These are phyloP conservation scores for Thaumetopoea pityocampa DNA, from an alignment of 1,140 invertebrate species.

Conservation along the genomic window DNA sequence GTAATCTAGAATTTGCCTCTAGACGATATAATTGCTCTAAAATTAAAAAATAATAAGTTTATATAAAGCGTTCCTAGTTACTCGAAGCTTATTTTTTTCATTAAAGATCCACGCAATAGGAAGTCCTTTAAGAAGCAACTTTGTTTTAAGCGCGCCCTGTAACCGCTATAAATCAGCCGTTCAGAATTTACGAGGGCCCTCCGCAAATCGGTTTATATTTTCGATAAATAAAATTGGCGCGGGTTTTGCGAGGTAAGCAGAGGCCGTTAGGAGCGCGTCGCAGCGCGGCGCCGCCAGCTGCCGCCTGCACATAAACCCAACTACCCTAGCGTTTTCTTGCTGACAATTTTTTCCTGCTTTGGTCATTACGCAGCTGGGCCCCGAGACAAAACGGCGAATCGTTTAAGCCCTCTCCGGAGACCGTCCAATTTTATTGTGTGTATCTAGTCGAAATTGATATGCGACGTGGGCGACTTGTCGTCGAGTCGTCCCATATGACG, in stretches of 20 bases:
- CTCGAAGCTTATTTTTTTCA: too few species aligned
- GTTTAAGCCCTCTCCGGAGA: conserved; percentile 73
- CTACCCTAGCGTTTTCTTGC: conserved; percentile 73
- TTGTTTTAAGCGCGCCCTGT: conserved; percentile 58
- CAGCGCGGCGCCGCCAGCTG: conserved; percentile 53
- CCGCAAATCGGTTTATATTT: conserved; percentile 75
- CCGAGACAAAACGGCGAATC: conserved; percentile 75
- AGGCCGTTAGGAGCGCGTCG: conserved; percentile 68
- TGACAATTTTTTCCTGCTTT: conserved; percentile 74
- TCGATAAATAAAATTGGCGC: conserved; percentile 76
- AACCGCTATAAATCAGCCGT: conserved; percentile 68
- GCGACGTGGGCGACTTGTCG: conserved; percentile 49
- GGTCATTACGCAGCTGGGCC: conserved; percentile 73
- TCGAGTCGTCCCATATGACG: conserved; percentile 42
- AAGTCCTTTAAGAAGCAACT: conserved; percentile 54
- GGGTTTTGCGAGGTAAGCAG: conserved; percentile 74
- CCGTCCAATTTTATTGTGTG: conserved; percentile 74
- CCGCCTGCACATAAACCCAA: conserved; percentile 68
- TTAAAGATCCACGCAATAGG: conserved; percentile 13
- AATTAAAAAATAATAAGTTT: too few species aligned
- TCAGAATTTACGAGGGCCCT: conserved; percentile 64
- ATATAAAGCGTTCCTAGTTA: too few species aligned
- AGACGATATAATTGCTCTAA: too few species aligned
- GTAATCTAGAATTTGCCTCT: too few species aligned
- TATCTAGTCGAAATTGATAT: conserved; percentile 74